These are phyloP conservation scores for Eumerus sabulonum DNA, from an alignment of 2,888 invertebrate genomes.

Conservation along the genomic window DNA sequence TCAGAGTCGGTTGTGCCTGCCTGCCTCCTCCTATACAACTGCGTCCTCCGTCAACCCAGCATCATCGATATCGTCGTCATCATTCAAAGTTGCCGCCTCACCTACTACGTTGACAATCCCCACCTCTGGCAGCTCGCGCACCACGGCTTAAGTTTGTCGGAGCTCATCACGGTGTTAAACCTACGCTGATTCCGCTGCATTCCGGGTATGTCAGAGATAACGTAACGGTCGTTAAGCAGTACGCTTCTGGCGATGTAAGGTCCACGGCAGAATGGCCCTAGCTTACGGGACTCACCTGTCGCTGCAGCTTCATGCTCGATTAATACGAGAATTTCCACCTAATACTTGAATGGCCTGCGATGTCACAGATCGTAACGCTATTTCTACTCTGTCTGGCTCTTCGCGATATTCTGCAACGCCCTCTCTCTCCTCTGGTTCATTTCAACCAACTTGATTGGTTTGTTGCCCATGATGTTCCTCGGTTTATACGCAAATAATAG, in stretches of 20 bases:
- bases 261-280: slow-evolving; percentile 70
- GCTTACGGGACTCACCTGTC: slow-evolving; percentile 67
- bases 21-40: no score
- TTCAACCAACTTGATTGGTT: no score
- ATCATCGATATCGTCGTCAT: background rate
- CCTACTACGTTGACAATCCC: background rate
- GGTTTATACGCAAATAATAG: no score
- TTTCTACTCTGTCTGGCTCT: background rate
- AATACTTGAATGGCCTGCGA: no score
- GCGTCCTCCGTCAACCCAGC: slow-evolving; percentile 1
- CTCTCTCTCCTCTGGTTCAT: background rate
- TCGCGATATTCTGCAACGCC: background rate
- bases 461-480: no score
- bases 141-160: slow-evolving; percentile 27
- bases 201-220: slow-evolving; percentile 63
- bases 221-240: slow-evolving; percentile 68
- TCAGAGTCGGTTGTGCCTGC: no score
- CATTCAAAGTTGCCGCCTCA: background rate
- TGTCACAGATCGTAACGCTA: slow-evolving; percentile 1
- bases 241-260: slow-evolving; percentile 70
- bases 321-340: background rate
- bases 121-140: slow-evolving; percentile 18
- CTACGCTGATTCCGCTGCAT: slow-evolving; percentile 32
- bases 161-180: slow-evolving; percentile 18
- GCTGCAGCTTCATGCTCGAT: slow-evolving; percentile 22